A percentile compares a stretch with the other conserved stretches of the same genome.
These are phyloP conservation scores for Monopis laevigella DNA, from an alignment of 2,888 invertebrate genomes.

Conservation along the genomic window DNA sequence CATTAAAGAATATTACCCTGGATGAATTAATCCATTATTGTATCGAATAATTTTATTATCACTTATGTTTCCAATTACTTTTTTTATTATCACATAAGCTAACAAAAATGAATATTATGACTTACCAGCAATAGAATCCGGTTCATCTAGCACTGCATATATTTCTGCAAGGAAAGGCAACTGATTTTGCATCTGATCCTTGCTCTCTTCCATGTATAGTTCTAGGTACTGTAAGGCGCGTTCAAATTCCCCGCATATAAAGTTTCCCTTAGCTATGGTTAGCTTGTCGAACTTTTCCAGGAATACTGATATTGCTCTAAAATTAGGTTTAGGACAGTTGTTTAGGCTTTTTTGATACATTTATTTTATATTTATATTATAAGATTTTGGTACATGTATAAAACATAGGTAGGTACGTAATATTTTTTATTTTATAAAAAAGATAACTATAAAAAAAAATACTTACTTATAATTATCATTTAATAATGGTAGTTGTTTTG, in stretches of 20 bases:
- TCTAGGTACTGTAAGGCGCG: constrained; percentile 81
- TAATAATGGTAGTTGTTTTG: constrained; percentile 43
- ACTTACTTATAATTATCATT: constrained; percentile 56
- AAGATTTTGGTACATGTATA: too few relatives aligned
- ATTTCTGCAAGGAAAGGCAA: constrained; percentile 77
- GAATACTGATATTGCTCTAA: constrained; percentile 46
- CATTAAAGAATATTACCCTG: too few relatives aligned
- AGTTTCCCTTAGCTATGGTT: constrained; percentile 76
- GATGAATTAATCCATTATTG: too few relatives aligned
- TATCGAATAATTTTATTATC: too few relatives aligned
- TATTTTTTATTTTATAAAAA: too few relatives aligned
- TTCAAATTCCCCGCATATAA: constrained; percentile 77
- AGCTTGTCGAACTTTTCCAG: constrained; percentile 69
- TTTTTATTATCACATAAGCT: too few relatives aligned
- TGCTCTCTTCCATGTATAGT: constrained; percentile 71
- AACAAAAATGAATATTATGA: too few relatives aligned
- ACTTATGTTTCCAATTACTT: too few relatives aligned
- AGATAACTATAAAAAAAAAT: constrained; percentile 3
- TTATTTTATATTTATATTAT: too few relatives aligned
- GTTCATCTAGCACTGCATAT: constrained; percentile 88
- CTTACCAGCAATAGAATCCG: constrained; percentile 86
- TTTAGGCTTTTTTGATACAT: too few relatives aligned
- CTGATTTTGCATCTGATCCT: constrained; percentile 64
- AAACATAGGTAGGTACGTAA: too few relatives aligned
- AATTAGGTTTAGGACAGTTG: too few relatives aligned